A percentile compares a stretch with the other conserved stretches of the same genome.
phyloP scores from a whole-genome alignment of 2,888 invertebrate species.

The Eurois occulta region DNA sequence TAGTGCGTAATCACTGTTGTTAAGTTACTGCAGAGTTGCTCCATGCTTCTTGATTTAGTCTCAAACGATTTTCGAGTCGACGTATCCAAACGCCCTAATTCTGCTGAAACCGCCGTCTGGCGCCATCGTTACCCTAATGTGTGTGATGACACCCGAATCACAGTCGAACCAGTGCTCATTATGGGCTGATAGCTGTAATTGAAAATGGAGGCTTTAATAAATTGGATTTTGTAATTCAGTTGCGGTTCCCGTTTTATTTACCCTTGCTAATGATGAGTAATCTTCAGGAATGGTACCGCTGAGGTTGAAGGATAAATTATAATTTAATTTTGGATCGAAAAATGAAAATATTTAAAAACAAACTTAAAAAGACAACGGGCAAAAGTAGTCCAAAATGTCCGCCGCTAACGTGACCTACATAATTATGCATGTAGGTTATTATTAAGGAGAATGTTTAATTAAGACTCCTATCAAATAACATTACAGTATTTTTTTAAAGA shows the following conservation, averaged over 20 bases:
- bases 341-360: background rate
- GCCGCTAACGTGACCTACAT: background rate
- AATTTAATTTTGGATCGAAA: background rate
- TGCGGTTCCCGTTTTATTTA: constrained; percentile 34
- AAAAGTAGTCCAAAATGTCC: background rate
- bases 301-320: constrained; percentile 19
- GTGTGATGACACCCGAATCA: constrained; percentile 83
- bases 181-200: constrained; percentile 87
- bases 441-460: background rate
- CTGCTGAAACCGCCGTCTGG: constrained; percentile 92
- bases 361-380: background rate
- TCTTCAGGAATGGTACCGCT: constrained; percentile 23
- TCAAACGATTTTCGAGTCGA: constrained; percentile 56
- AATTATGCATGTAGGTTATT: background rate
- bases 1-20: background rate
- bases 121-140: constrained; percentile 90
- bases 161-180: constrained; percentile 87
- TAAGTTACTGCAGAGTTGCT: constrained; percentile 24
- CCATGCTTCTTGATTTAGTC: constrained; percentile 6
- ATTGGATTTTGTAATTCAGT: constrained; percentile 50
- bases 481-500: background rate
- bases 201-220: constrained; percentile 56
- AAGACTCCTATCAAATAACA: background rate
- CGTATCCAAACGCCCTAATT: constrained; percentile 86
- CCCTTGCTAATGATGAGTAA: constrained; percentile 43